phyloP scores from a whole-genome alignment of 2,113 vertebrate genomes.

The Butorides virescens region DNA sequence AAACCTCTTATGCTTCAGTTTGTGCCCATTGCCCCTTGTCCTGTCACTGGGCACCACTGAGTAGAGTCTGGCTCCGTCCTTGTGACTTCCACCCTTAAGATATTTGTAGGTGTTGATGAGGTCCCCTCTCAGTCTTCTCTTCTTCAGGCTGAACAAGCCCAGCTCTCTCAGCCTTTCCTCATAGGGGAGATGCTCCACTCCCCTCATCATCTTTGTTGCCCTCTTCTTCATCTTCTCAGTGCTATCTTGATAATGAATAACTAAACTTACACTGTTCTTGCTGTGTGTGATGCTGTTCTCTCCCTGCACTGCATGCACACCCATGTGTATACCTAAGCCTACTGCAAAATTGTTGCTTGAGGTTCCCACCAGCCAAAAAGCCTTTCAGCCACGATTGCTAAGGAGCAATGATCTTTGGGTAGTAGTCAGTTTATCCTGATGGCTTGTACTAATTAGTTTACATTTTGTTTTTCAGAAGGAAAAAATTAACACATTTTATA shows the following conservation, averaged over 20 bases:
- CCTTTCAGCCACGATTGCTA: background rate
- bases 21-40: too few species aligned
- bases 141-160: too few species aligned
- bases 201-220: too few species aligned
- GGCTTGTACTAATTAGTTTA: background rate
- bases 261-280: background rate
- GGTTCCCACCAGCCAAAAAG: background rate
- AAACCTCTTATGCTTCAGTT: too few species aligned
- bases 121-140: too few species aligned
- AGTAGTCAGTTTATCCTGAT: background rate
- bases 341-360: background rate
- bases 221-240: background rate
- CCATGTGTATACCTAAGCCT: background rate
- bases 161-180: too few species aligned
- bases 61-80: too few species aligned
- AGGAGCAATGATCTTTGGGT: background rate
- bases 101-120: too few species aligned
- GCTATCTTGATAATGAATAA: background rate
- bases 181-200: too few species aligned
- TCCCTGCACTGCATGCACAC: accelerated
- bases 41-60: too few species aligned
- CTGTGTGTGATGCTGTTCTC: accelerated
- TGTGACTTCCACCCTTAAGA: too few species aligned
- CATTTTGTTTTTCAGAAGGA: background rate
- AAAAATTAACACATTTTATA: background rate